Conservation (phyloP, 1,140 invertebrate genomes). For the Apis laboriosa region DNA sequence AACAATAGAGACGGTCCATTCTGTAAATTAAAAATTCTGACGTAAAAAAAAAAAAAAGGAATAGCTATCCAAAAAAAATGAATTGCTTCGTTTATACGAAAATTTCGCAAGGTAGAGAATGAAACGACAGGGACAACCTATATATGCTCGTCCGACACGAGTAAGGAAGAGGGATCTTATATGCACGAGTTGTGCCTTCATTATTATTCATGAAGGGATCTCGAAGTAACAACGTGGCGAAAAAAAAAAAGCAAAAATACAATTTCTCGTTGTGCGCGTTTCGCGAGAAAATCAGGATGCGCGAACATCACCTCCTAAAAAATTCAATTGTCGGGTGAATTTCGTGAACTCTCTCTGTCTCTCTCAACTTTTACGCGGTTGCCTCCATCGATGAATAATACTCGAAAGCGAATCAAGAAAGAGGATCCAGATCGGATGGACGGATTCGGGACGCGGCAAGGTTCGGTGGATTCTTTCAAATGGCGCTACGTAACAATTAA, state of each 20-base stretch:
- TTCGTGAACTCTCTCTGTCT: too few species aligned
- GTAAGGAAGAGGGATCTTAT: background rate
- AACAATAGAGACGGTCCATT: too few species aligned
- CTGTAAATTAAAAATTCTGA: too few species aligned
- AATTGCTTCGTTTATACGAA: background rate
- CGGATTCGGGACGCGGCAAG: background rate
- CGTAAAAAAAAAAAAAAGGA: background rate
- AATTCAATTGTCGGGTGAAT: too few species aligned
- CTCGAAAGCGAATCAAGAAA: background rate
- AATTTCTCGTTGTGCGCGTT: background rate
- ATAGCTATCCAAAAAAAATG: background rate
- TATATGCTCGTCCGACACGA: background rate
- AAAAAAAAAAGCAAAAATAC: background rate
- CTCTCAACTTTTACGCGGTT: too few species aligned
- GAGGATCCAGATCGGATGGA: background rate
- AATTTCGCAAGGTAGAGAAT: background rate
- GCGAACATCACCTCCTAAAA: too few species aligned
- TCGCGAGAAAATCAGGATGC: background rate
- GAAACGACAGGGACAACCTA: background rate
- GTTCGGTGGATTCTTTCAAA: slow-evolving; percentile 9
- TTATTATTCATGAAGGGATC: slow-evolving; percentile 35
- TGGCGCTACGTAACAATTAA: background rate
- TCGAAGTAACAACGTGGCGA: slow-evolving; percentile 5
- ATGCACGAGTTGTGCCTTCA: slow-evolving; percentile 10
- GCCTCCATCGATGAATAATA: too few species aligned